Base-by-base conservation (phyloP, 1,140 invertebrate species). In the Hirudo medicinalis region DNA sequence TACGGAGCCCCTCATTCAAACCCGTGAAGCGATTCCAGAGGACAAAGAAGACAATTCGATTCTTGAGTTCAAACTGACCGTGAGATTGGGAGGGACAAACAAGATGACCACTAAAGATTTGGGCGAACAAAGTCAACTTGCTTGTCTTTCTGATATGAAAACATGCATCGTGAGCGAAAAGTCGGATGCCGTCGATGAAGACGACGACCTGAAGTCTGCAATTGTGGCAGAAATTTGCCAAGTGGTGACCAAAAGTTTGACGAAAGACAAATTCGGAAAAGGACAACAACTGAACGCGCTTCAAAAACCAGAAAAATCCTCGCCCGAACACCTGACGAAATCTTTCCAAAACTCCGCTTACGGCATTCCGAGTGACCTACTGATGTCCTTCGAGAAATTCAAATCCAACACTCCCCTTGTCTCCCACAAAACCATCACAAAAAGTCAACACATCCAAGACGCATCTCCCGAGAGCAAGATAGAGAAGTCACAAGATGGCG, bases 61-160 rank as follows among this genome's bases (percentile, higher is more conserved):
- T 20, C 43, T 70, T 11, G 69, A 70, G 25, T 70, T 70, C 69
- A 70, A 36, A 25, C 53, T 70, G 36, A 70, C 69, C n/a, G 69
- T 70, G 5, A 36, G 69, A 53, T 22, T 70, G 25, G 69, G 53
- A n/a, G 57, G 57, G 19, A 9, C 43, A 49, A 63, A 63, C 29
- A 63, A n/a, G 19, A 22, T 63, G 2, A 22, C 13, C 19, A 11
- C 29, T 11, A 49, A 17, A 49, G 43, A 49, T 49, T 49, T 17
- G 15, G 43, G 11, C 15, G 43, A 49, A 15, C 43, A 49, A 17
- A 49, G 43, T 49, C 43, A 5, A 49, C 43, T 49, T 0, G 43
- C 9, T 17, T 49, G 43, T 49, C 43, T 49, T 49, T 49, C 43
- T 49, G 43, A 49, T 49, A 17, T 49, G 43, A 49, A 17, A 9